Conservation (phyloP, 53 echinoderm and acorn worm species). For the Holothuria leucospilota region DNA sequence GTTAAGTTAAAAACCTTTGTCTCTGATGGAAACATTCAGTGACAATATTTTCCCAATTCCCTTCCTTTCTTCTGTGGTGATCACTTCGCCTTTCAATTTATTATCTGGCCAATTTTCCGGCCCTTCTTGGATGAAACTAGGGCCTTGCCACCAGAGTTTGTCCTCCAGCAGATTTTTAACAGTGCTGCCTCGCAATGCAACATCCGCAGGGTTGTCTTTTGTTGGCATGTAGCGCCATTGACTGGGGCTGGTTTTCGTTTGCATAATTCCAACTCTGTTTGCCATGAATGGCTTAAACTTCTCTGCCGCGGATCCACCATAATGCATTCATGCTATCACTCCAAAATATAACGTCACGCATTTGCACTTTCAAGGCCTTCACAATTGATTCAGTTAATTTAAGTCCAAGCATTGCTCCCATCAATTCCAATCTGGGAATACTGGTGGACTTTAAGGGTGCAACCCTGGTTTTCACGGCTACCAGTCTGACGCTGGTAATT, state of each 20-base stretch:
- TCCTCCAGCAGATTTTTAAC: slow-evolving; percentile 1
- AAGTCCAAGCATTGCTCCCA: slow-evolving; percentile 40
- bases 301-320: too few relatives aligned
- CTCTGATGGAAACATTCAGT: too few relatives aligned
- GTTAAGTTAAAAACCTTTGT: too few relatives aligned
- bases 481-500: too few relatives aligned
- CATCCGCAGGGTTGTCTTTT: slow-evolving; percentile 67
- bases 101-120: slow-evolving; percentile 11
- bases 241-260: slow-evolving; percentile 34
- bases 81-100: neutral
- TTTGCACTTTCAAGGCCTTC: too few relatives aligned
- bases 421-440: slow-evolving; percentile 42
- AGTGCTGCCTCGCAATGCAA: slow-evolving; percentile 55
- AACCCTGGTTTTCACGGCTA: too few relatives aligned
- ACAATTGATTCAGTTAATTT: slow-evolving; percentile 14
- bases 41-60: neutral
- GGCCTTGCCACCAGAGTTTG: slow-evolving; percentile 46
- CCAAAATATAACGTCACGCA: too few relatives aligned
- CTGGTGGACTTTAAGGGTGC: too few relatives aligned
- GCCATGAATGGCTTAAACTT: slow-evolving; percentile 75
- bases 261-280: slow-evolving; percentile 61
- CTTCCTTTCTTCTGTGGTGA: neutral
- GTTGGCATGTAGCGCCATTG: slow-evolving; percentile 69
- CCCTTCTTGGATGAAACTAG: slow-evolving; percentile 13
- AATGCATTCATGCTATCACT: too few relatives aligned